A percentile compares a stretch with the other conserved stretches of the same genome.
These are phyloP conservation scores for Yponomeuta cagnagella DNA, from an alignment of 2,888 invertebrate species.

Conservation along the genomic window DNA sequence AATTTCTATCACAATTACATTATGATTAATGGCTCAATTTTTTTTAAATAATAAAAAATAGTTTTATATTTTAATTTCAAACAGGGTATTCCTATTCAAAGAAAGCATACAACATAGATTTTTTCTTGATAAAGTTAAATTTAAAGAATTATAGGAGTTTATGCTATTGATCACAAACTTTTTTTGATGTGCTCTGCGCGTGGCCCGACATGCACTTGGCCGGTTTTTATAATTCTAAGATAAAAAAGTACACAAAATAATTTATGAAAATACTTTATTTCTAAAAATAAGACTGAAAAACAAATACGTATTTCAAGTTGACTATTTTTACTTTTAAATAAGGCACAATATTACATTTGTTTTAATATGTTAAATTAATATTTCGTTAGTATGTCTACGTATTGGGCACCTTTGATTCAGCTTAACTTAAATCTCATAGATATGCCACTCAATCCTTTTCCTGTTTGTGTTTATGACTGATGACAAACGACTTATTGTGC, in stretches of 20 bases:
- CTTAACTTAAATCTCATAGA: conserved; percentile 28
- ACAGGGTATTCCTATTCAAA: too few species aligned
- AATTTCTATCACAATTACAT: too few species aligned
- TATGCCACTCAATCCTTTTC: neutral
- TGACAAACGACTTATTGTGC: neutral
- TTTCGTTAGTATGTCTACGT: conserved; percentile 1
- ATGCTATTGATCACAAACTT: too few species aligned
- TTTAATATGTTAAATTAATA: conserved; percentile 6
- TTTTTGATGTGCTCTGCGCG: too few species aligned
- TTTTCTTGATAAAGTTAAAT: too few species aligned
- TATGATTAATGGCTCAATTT: too few species aligned
- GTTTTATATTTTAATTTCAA: too few species aligned
- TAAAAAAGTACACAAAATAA: neutral
- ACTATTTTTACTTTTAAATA: conserved; percentile 6
- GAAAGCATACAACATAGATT: too few species aligned
- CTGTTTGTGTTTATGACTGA: neutral
- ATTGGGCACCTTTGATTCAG: conserved; percentile 68
- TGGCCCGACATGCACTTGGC: too few species aligned
- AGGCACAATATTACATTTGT: conserved; percentile 9
- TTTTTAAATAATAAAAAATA: too few species aligned
- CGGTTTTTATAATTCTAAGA: neutral
- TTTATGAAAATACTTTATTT: conserved; percentile 44
- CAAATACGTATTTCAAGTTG: neutral
- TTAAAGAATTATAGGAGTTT: too few species aligned
- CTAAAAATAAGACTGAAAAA: conserved; percentile 53